A percentile compares a stretch with the other conserved stretches of the same genome.
phyloP scores from a whole-genome alignment of 2,888 invertebrate species.

The Holacanthella duospinosa region DNA sequence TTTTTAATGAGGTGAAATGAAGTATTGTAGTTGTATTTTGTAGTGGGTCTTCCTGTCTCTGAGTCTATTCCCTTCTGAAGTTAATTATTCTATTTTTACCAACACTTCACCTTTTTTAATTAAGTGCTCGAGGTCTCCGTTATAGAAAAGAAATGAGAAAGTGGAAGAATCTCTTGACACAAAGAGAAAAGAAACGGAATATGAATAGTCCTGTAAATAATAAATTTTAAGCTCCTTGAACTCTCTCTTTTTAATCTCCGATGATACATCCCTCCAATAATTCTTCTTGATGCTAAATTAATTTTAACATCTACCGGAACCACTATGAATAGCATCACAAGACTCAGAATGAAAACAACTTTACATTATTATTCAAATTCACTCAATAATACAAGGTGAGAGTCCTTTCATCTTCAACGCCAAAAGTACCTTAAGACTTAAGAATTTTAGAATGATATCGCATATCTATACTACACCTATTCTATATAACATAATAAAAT shows the following conservation, averaged over 20 bases:
- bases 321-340: neutral
- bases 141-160: neutral
- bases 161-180: too few relatives aligned
- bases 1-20: neutral
- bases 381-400: too few relatives aligned
- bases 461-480: too few relatives aligned
- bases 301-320: neutral
- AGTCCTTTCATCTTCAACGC: too few relatives aligned
- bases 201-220: neutral
- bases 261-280: too few relatives aligned
- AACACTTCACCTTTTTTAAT: conserved; percentile 1
- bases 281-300: neutral
- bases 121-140: neutral
- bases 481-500: too few relatives aligned
- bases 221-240: neutral
- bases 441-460: too few relatives aligned
- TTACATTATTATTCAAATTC: too few relatives aligned
- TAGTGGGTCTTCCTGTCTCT: neutral
- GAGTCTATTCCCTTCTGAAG: neutral
- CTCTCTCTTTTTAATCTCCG: neutral
- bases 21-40: neutral
- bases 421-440: too few relatives aligned
- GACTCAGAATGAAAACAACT: neutral
- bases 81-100: conserved; percentile 5
- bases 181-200: neutral